Conservation (phyloP, 2,113 vertebrate genomes). For the Scatophagus argus region DNA sequence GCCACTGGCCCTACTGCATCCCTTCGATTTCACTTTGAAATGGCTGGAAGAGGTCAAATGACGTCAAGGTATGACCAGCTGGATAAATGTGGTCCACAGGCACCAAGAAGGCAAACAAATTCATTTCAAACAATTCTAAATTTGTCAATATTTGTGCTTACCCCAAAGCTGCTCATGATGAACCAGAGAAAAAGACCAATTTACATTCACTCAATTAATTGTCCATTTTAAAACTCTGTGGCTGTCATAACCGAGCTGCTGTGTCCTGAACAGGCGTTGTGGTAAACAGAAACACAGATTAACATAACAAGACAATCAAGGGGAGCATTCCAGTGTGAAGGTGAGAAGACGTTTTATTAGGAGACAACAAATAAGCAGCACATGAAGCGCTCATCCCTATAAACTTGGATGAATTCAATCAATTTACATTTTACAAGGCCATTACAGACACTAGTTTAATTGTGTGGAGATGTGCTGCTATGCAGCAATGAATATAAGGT, state of each 20-base stretch:
- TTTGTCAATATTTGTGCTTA: constrained; percentile 55
- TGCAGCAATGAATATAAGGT: constrained; percentile 66
- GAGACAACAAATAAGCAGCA: constrained; percentile 77
- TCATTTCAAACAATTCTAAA: too few relatives aligned
- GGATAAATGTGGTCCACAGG: not conserved
- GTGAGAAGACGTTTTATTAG: constrained; percentile 79
- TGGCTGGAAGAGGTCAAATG: constrained; percentile 21
- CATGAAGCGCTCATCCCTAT: constrained; percentile 70
- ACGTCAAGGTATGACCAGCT: constrained; percentile 41
- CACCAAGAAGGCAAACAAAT: constrained; percentile 33
- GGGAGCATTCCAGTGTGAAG: constrained; percentile 78
- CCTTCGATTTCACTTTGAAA: constrained; percentile 19
- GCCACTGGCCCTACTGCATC: constrained; percentile 8
- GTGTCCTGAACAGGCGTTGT: constrained; percentile 68
- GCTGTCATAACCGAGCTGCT: constrained; percentile 58
- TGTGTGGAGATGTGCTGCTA: constrained; percentile 44
- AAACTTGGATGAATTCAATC: constrained; percentile 77
- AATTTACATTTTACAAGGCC: constrained; percentile 80
- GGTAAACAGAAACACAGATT: constrained; percentile 79
- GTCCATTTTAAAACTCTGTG: constrained; percentile 56
- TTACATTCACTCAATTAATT: constrained; percentile 69
- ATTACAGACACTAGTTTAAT: constrained; percentile 71
- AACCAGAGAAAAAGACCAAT: constrained; percentile 61
- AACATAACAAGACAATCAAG: constrained; percentile 81
- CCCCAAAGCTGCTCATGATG: not conserved